phyloP scores from a whole-genome alignment of 2,113 vertebrate species.

The Siphamia tubifer region DNA sequence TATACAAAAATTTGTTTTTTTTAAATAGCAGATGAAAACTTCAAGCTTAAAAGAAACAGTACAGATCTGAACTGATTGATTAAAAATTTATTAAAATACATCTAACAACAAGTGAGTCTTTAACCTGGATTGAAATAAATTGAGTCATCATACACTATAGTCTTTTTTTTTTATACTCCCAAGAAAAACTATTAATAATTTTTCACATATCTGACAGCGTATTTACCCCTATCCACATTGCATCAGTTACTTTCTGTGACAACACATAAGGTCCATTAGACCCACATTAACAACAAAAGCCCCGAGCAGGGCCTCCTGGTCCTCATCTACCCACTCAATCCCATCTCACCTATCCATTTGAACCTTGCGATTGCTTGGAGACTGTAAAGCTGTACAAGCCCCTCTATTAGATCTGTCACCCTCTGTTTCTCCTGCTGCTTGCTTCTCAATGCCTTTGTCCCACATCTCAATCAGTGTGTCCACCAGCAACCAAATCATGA shows the following conservation, averaged over 20 bases:
- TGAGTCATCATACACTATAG: too few relatives aligned
- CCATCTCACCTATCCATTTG: conserved; percentile 19
- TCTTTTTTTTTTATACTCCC: background rate
- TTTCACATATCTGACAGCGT: background rate
- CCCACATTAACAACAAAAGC: conserved; percentile 35
- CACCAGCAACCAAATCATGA: conserved; percentile 54
- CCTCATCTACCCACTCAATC: background rate
- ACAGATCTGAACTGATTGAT: too few relatives aligned
- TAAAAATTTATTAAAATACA: too few relatives aligned
- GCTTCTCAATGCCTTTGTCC: conserved; percentile 50
- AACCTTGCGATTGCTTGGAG: conserved; percentile 9
- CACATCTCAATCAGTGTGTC: conserved; percentile 53
- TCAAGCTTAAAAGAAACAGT: too few relatives aligned
- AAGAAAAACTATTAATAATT: too few relatives aligned
- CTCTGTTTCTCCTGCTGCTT: conserved; percentile 12
- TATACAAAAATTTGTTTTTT: too few relatives aligned
- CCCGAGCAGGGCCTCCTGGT: conserved; percentile 2
- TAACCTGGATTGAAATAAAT: too few relatives aligned
- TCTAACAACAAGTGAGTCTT: too few relatives aligned
- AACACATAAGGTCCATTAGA: conserved; percentile 52
- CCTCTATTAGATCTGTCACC: conserved; percentile 47
- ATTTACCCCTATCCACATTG: background rate
- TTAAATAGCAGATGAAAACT: too few relatives aligned
- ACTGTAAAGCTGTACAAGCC: background rate
- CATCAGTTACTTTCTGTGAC: conserved; percentile 1